Percentiles rank a stretch among this genome's conserved stretches.
Evolutionary conservation across 2,888 invertebrate species (phyloP).

Genomic region (Macrosiphum euphorbiae): DNA sequence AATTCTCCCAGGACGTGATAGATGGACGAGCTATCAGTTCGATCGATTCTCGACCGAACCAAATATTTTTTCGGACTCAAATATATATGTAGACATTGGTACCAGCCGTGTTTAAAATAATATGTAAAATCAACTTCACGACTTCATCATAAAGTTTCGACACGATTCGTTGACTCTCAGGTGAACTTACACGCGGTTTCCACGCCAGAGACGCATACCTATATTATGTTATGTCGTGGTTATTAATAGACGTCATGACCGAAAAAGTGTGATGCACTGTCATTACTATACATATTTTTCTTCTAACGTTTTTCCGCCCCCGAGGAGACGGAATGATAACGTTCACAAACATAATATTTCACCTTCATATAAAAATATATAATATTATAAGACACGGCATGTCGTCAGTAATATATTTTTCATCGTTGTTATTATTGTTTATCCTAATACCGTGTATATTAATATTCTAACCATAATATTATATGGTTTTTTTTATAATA

Average conservation of each 20-base stretch:
- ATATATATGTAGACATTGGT: no score
- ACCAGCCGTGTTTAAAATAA: not conserved
- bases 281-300: not conserved
- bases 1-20: not conserved
- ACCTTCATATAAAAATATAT: not conserved
- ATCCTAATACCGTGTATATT: not conserved
- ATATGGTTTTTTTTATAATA: no score
- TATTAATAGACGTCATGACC: slow-evolving; percentile 2
- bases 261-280: not conserved
- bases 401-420: not conserved
- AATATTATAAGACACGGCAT: not conserved
- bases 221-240: not conserved
- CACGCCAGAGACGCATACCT: not conserved
- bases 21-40: not conserved
- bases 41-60: not conserved
- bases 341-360: not conserved
- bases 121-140: not conserved
- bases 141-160: not conserved
- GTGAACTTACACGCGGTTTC: not conserved
- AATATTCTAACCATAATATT: no score
- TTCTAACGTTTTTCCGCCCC: not conserved
- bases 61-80: not conserved
- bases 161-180: not conserved
- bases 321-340: not conserved
- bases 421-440: not conserved